Evolutionary conservation across 2,113 vertebrate species (phyloP).

Genomic region (Pipa parva): DNA sequence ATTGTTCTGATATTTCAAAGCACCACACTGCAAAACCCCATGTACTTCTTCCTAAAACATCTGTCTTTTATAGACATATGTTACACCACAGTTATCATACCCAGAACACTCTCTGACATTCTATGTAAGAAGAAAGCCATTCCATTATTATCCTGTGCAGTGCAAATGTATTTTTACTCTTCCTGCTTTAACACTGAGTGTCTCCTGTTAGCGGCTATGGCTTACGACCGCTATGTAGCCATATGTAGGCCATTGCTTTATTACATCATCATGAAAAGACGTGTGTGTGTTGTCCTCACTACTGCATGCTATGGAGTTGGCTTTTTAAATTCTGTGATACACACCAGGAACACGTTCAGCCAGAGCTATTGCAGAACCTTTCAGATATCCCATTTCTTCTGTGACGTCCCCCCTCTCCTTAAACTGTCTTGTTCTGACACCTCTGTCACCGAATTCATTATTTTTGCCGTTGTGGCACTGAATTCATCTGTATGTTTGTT

Average conservation of each 20-base stretch:
- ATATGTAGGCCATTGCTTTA: not conserved
- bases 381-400: slow-evolving; percentile 6
- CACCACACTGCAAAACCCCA: slow-evolving; percentile 46
- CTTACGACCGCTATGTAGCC: not conserved
- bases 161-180: slow-evolving; percentile 38
- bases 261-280: not conserved
- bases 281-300: not conserved
- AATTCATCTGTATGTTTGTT: not conserved
- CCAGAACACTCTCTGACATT: slow-evolving; percentile 40
- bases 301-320: not conserved
- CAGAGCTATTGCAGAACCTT: not conserved
- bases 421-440: slow-evolving; percentile 16
- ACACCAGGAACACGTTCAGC: not conserved
- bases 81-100: slow-evolving; percentile 39
- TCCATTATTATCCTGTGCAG: slow-evolving; percentile 30
- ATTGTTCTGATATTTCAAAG: slow-evolving; percentile 1
- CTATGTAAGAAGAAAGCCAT: slow-evolving; percentile 18
- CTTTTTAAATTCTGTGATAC: not conserved
- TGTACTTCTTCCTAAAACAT: slow-evolving; percentile 51
- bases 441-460: not conserved
- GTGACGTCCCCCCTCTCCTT: too few relatives aligned
- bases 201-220: not conserved
- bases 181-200: not conserved
- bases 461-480: not conserved
- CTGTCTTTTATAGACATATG: slow-evolving; percentile 47